These are phyloP conservation scores for Grammomys dolichurus DNA, from an alignment of 2,113 vertebrate genomes.

Conservation along the genomic window DNA sequence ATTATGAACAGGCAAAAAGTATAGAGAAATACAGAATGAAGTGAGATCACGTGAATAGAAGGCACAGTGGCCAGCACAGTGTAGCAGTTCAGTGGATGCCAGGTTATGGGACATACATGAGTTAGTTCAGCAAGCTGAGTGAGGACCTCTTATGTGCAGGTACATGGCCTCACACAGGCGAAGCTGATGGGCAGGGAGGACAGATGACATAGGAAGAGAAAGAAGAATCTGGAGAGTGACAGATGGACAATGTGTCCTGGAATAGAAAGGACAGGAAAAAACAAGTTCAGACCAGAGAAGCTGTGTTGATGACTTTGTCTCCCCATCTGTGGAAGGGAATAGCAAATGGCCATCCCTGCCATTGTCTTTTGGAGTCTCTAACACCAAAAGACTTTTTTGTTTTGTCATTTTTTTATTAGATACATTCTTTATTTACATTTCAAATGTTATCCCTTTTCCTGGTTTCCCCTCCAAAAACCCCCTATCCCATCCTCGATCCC, in stretches of 20 bases:
- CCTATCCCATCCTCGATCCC: no score
- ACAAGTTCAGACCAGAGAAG: not conserved
- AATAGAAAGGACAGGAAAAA: not conserved
- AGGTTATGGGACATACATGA: accelerated
- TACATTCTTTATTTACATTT: no score
- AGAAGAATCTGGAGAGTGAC: not conserved
- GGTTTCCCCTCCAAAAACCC: no score
- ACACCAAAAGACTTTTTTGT: not conserved
- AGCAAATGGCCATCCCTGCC: not conserved
- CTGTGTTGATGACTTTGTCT: not conserved
- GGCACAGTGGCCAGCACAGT: not conserved
- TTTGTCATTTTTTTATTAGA: no score
- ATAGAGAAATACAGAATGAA: not conserved
- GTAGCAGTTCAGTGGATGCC: not conserved
- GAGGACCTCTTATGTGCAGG: no score
- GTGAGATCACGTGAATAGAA: not conserved
- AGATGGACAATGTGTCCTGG: not conserved
- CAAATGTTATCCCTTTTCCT: no score
- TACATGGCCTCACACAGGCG: not conserved
- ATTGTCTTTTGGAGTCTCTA: not conserved
- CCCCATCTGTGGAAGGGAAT: not conserved
- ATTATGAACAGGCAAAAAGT: not conserved
- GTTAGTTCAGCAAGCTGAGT: not conserved
- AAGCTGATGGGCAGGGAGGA: not conserved
- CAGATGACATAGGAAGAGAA: not conserved